Evolutionary conservation across 1,140 invertebrate genomes (phyloP).

Genomic region (Cyclargus thomasi): DNA sequence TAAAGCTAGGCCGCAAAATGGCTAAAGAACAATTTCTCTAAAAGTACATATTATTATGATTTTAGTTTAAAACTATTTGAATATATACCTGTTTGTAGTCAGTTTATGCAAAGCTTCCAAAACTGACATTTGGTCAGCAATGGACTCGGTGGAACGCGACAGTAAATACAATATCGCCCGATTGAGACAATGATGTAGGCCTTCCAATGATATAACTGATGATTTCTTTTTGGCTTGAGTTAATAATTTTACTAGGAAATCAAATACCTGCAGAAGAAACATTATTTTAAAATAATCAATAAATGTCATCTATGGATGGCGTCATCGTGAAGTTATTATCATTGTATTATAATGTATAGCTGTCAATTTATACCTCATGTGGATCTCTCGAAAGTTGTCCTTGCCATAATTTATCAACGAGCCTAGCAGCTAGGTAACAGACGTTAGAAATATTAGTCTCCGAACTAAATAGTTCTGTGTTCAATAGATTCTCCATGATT

Average conservation of each 20-base stretch:
- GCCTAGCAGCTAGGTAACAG: constrained; percentile 92
- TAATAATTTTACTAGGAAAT: constrained; percentile 95
- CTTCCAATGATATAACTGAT: constrained; percentile 84
- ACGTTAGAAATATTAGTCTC: constrained; percentile 92
- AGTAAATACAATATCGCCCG: constrained; percentile 94
- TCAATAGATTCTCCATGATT: constrained; percentile 95
- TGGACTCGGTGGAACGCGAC: constrained; percentile 91
- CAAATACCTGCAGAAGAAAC: constrained; percentile 80
- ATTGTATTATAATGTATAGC: not conserved
- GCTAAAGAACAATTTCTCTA: no score
- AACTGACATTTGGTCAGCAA: constrained; percentile 93
- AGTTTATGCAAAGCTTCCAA: constrained; percentile 95
- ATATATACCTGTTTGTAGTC: constrained; percentile 83
- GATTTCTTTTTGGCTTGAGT: constrained; percentile 89
- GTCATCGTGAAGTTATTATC: no score
- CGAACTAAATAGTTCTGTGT: constrained; percentile 90
- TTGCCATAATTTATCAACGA: constrained; percentile 99
- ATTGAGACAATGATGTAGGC: constrained; percentile 95
- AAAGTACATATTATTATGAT: not conserved
- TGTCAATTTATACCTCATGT: constrained; percentile 80
- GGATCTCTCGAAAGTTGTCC: constrained; percentile 91
- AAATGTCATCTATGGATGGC: no score
- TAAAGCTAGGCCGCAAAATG: no score
- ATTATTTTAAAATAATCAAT: no score
- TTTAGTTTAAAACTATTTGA: not conserved